A percentile compares a stretch with the other conserved stretches of the same genome.
phyloP scores from a whole-genome alignment of 2,888 invertebrate genomes.

The Epinotia nisella region DNA sequence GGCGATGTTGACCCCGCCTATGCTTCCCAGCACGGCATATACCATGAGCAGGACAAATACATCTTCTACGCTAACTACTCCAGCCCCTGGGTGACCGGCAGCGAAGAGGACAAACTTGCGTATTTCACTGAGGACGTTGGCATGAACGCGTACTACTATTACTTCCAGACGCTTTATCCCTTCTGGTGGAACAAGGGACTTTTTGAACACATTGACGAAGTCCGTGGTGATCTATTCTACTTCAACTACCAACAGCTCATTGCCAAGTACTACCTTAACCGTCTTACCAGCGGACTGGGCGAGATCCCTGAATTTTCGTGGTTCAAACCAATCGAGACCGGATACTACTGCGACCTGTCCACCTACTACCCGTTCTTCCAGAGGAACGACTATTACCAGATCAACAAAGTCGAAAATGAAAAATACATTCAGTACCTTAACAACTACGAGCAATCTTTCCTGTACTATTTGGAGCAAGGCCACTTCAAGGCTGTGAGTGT shows the following conservation, averaged over 20 bases:
- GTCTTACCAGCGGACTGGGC: slow-evolving; percentile 86
- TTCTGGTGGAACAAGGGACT: slow-evolving; percentile 86
- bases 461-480: slow-evolving; percentile 81
- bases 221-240: slow-evolving; percentile 87
- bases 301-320: slow-evolving; percentile 83
- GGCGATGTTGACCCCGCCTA: slow-evolving; percentile 61
- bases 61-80: slow-evolving; percentile 86
- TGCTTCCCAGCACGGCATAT: slow-evolving; percentile 69
- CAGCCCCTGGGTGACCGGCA: slow-evolving; percentile 76
- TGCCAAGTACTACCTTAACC: slow-evolving; percentile 89
- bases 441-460: slow-evolving; percentile 83
- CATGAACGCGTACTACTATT: slow-evolving; percentile 87
- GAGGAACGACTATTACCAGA: slow-evolving; percentile 85
- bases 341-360: slow-evolving; percentile 62
- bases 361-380: slow-evolving; percentile 80
- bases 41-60: slow-evolving; percentile 71
- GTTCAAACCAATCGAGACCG: slow-evolving; percentile 83
- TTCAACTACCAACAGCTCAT: slow-evolving; percentile 87
- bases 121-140: slow-evolving; percentile 90
- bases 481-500: slow-evolving; percentile 86
- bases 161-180: slow-evolving; percentile 86
- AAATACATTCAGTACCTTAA: slow-evolving; percentile 84
- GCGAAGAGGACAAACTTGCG: slow-evolving; percentile 84
- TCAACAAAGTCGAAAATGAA: slow-evolving; percentile 77
- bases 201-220: slow-evolving; percentile 77